Percentiles rank a stretch among this genome's conserved stretches.
Evolutionary conservation across 1,140 invertebrate species (phyloP).

Genomic region (Venturia canescens): DNA sequence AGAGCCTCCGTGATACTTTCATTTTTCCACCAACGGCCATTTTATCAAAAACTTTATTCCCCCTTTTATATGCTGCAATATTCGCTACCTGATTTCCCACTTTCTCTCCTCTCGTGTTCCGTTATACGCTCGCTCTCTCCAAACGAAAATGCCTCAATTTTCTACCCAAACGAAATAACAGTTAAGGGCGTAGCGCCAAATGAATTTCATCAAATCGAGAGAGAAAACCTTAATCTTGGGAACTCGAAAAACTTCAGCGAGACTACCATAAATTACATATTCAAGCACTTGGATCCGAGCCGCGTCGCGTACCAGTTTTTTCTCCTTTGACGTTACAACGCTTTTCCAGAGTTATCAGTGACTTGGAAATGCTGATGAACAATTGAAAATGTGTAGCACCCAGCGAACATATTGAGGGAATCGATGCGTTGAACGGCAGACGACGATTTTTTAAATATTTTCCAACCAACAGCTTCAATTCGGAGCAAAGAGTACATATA

Average conservation of each 20-base stretch:
- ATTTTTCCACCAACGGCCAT: constrained; percentile 18
- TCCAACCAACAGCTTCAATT: too few relatives aligned
- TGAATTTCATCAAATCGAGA: constrained; percentile 10
- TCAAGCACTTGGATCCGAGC: background rate
- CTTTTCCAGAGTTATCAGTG: background rate
- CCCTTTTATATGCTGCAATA: background rate
- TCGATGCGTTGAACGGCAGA: too few relatives aligned
- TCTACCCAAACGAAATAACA: background rate
- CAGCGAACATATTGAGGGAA: too few relatives aligned
- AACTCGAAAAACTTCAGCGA: background rate
- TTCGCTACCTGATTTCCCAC: background rate
- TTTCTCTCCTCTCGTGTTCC: background rate
- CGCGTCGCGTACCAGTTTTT: background rate
- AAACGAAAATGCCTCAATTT: constrained; percentile 28
- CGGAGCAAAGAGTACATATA: too few relatives aligned
- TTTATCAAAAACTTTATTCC: constrained; percentile 14
- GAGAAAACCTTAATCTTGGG: background rate
- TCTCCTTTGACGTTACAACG: background rate
- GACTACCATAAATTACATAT: constrained; percentile 1
- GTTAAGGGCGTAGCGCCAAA: background rate
- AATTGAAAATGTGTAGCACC: too few relatives aligned
- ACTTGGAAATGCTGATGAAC: background rate
- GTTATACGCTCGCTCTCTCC: background rate
- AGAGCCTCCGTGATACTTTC: constrained; percentile 1
- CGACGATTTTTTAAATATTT: too few relatives aligned